Conservation (phyloP, 1,140 invertebrate genomes). For the Drosophila erecta region DNA sequence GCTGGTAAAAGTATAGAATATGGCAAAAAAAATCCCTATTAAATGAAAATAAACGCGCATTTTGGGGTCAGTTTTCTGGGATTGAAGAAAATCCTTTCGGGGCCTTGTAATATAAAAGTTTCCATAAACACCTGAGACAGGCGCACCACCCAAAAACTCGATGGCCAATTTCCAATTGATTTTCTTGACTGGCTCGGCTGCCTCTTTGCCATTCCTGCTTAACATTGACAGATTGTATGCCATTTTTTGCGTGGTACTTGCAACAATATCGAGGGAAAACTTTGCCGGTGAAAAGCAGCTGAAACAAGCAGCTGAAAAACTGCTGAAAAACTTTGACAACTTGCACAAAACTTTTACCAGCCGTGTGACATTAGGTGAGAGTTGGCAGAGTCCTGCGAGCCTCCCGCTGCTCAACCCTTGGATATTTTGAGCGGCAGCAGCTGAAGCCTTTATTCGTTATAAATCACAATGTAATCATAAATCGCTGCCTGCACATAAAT, state of each 20-base stretch:
- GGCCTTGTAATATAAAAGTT: conserved; percentile 73
- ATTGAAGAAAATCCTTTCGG: conserved; percentile 27
- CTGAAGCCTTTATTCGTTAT: conserved; percentile 68
- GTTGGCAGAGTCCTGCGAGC: conserved; percentile 29
- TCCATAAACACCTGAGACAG: conserved; percentile 77
- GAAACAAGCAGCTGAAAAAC: conserved; percentile 75
- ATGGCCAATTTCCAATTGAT: conserved; percentile 77
- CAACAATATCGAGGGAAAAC: conserved; percentile 73
- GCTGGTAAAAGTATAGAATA: too few relatives aligned
- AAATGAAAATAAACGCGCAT: neutral
- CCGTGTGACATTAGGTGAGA: conserved; percentile 73
- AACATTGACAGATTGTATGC: conserved; percentile 80
- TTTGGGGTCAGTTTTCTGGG: conserved; percentile 1
- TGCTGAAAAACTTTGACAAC: conserved; percentile 69
- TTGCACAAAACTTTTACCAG: conserved; percentile 67
- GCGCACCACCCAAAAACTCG: conserved; percentile 2
- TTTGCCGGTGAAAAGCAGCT: conserved; percentile 69
- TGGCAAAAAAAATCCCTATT: too few relatives aligned
- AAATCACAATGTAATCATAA: conserved; percentile 78
- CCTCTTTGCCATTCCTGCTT: conserved; percentile 35
- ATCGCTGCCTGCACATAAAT: conserved; percentile 69
- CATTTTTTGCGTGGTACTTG: conserved; percentile 75
- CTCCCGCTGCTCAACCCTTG: conserved; percentile 30
- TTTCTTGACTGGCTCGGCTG: conserved; percentile 49
- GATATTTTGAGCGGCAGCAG: conserved; percentile 40